A percentile compares a stretch with the other conserved stretches of the same genome.
Conservation (phyloP, 2,888 invertebrate genomes). For the Scaptomyza cyrtandrae region DNA sequence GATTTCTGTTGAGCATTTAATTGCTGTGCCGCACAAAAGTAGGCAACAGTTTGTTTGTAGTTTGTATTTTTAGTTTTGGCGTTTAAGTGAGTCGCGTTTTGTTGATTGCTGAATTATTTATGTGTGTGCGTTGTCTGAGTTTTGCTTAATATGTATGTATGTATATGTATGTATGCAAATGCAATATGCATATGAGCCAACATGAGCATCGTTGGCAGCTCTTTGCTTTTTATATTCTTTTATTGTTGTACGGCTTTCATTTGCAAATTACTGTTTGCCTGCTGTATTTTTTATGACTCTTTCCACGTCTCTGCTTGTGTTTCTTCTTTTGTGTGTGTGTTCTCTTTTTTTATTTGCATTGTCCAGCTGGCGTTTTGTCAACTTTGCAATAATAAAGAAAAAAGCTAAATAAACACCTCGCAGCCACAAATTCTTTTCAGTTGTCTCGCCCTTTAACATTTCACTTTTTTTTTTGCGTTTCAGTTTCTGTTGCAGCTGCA, state of each 20-base stretch:
- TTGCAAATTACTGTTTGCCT: constrained; percentile 65
- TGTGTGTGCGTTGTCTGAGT: constrained; percentile 29
- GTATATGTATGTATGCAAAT: constrained; percentile 67
- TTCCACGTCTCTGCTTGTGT: neutral
- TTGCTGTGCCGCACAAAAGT: constrained; percentile 43
- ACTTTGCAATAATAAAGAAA: constrained; percentile 1
- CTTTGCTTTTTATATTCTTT: constrained; percentile 25
- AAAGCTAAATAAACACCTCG: constrained; percentile 15
- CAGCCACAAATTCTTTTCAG: constrained; percentile 29
- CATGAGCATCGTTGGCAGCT: constrained; percentile 16
- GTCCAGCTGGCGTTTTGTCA: constrained; percentile 50
- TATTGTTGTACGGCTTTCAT: constrained; percentile 55
- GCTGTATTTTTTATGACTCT: constrained; percentile 57
- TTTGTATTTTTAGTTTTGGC: constrained; percentile 8
- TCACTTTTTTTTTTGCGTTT: constrained; percentile 23
- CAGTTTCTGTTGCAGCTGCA: constrained; percentile 19
- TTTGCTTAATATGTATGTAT: constrained; percentile 47
- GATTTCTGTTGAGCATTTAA: constrained; percentile 20
- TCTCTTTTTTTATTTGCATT: constrained; percentile 36
- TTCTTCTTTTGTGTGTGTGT: constrained; percentile 6
- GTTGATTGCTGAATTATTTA: constrained; percentile 70
- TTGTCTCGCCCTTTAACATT: constrained; percentile 57
- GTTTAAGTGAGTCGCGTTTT: neutral
- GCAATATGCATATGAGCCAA: constrained; percentile 68
- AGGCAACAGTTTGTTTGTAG: constrained; percentile 42